Percentiles rank a stretch among this genome's conserved stretches.
phyloP scores from a whole-genome alignment of 2,113 vertebrate species.

The Paedocypris sp. region DNA sequence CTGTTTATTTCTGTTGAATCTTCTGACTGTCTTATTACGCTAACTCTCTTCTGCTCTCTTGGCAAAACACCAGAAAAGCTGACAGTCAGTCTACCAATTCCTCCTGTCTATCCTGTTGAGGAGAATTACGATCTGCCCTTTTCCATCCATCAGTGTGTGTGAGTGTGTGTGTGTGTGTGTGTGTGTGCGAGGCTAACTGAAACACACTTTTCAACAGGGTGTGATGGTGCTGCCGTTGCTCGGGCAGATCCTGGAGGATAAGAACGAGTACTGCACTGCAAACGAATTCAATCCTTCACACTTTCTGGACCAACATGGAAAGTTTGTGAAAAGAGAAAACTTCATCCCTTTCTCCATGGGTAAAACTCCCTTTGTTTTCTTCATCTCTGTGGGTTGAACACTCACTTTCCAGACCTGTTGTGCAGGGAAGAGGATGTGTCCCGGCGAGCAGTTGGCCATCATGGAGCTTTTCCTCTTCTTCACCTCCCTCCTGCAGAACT shows the following conservation, averaged over 20 bases:
- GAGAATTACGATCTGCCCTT: too few relatives aligned
- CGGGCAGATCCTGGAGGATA: constrained; percentile 23
- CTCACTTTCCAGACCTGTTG: background rate
- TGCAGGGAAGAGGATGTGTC: constrained; percentile 45
- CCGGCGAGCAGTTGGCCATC: constrained; percentile 22
- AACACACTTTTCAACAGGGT: background rate
- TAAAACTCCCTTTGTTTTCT: constrained; percentile 1
- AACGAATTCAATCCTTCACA: constrained; percentile 27
- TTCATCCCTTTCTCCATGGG: constrained; percentile 34
- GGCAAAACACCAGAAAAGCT: too few relatives aligned
- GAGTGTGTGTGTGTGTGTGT: background rate
- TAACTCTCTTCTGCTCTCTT: too few relatives aligned
- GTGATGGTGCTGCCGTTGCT: constrained; percentile 27
- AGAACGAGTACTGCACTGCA: constrained; percentile 13
- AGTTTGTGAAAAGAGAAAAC: constrained; percentile 26
- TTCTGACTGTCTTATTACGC: too few relatives aligned
- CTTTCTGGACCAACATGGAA: constrained; percentile 29
- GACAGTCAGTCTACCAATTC: too few relatives aligned
- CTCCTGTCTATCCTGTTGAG: too few relatives aligned
- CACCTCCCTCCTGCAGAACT: constrained; percentile 27
- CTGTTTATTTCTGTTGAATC: too few relatives aligned
- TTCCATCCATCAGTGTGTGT: too few relatives aligned
- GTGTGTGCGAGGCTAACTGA: background rate
- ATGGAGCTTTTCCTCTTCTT: constrained; percentile 48
- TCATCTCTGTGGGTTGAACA: background rate